These are phyloP conservation scores for Spinus pinus DNA, from an alignment of 2,797 vertebrate species.

Conservation along the genomic window DNA sequence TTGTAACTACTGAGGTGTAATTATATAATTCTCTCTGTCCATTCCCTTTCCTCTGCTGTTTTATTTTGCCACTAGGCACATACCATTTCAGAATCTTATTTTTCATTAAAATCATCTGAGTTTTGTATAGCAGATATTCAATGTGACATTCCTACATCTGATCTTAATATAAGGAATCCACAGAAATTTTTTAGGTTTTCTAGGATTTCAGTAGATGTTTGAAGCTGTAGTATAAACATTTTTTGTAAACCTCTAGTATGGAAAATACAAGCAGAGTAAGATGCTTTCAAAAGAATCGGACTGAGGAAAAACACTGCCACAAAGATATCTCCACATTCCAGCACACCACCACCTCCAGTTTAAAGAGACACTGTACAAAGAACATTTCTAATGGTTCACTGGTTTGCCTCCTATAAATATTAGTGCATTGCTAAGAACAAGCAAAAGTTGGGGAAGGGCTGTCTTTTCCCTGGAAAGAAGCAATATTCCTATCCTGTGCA, in stretches of 20 bases:
- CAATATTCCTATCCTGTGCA: background rate
- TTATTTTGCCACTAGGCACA: conserved; percentile 27
- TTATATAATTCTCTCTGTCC: conserved; percentile 5
- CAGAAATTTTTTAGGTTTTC: conserved; percentile 63
- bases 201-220: conserved; percentile 45
- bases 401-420: background rate
- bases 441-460: background rate
- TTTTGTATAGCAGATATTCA: conserved; percentile 29
- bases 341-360: background rate
- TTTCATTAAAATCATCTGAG: conserved; percentile 32
- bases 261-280: conserved; percentile 31
- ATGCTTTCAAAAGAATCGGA: conserved; percentile 24
- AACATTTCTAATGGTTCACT: background rate
- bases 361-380: background rate
- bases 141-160: conserved; percentile 54
- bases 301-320: conserved; percentile 1
- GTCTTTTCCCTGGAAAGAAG: background rate
- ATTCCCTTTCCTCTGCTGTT: background rate
- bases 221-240: conserved; percentile 51
- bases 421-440: background rate
- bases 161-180: conserved; percentile 62
- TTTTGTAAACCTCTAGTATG: conserved; percentile 44
- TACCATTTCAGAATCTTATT: conserved; percentile 14
- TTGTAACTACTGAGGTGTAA: background rate
- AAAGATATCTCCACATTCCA: conserved; percentile 8